These are phyloP conservation scores for Trichomycterus rosablanca DNA, from an alignment of 2,113 vertebrate genomes.

Conservation along the genomic window DNA sequence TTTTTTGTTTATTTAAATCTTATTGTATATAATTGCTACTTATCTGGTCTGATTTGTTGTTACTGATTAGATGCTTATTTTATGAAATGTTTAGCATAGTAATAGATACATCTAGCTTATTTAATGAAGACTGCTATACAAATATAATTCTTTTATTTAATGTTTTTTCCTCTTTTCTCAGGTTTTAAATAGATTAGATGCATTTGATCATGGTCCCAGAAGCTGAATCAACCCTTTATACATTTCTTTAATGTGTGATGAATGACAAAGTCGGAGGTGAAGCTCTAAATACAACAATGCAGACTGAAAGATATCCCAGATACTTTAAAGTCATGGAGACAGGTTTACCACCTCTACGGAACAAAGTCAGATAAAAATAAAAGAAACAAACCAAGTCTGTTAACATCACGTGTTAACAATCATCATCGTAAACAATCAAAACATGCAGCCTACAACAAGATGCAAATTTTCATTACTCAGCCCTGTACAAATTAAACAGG, in stretches of 20 bases:
- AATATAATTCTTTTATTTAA: too few species aligned
- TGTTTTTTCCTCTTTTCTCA: not conserved
- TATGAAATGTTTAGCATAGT: too few species aligned
- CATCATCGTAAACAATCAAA: not conserved
- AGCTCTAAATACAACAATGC: not conserved
- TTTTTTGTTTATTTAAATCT: too few species aligned
- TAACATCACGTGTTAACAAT: not conserved
- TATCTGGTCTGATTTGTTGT: too few species aligned
- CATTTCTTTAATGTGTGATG: too few species aligned
- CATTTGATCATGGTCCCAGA: too few species aligned
- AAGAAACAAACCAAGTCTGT: not conserved
- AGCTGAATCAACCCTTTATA: too few species aligned
- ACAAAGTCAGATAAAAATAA: not conserved
- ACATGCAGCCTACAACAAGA: conserved; percentile 2
- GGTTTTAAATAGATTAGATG: too few species aligned
- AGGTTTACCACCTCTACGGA: not conserved
- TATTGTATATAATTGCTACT: too few species aligned
- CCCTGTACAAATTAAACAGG: conserved; percentile 3
- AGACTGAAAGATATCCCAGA: not conserved
- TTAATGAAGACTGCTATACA: too few species aligned
- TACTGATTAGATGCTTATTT: too few species aligned
- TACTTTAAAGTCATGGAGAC: conserved; percentile 12
- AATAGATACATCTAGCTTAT: too few species aligned
- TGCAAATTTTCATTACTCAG: not conserved
- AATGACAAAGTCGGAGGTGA: not conserved